Evolutionary conservation across 1,140 invertebrate species (phyloP).

Genomic region (Drosophila repletoides): DNA sequence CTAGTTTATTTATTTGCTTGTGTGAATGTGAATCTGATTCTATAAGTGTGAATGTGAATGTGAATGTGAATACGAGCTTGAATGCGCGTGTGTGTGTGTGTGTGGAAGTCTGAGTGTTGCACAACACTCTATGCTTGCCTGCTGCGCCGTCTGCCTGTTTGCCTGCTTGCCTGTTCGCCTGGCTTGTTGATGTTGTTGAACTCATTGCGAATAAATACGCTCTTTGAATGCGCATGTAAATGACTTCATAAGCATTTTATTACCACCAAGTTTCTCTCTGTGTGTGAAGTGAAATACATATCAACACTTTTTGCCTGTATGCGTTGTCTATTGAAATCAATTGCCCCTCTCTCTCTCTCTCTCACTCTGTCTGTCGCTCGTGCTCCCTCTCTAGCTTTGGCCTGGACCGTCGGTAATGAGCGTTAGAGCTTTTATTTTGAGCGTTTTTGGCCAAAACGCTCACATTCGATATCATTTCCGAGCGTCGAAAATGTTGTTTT

Average conservation of each 20-base stretch:
- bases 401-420: conserved; percentile 24
- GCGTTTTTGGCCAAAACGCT: conserved; percentile 12
- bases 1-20: conserved; percentile 74
- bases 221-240: conserved; percentile 80
- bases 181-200: conserved; percentile 78
- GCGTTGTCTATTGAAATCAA: not conserved
- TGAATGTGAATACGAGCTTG: conserved; percentile 1
- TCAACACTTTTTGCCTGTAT: conserved; percentile 13
- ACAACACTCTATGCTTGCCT: conserved; percentile 18
- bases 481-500: conserved; percentile 49
- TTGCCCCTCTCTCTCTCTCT: not conserved
- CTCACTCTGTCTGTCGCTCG: not conserved
- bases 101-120: conserved; percentile 19
- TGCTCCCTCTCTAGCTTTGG: not conserved
- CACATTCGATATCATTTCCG: not conserved
- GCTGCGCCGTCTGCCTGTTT: conserved; percentile 11
- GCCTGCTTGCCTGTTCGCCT: not conserved
- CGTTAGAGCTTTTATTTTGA: conserved; percentile 13
- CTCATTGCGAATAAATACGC: conserved; percentile 80
- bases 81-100: conserved; percentile 5
- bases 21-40: conserved; percentile 30
- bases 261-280: conserved; percentile 48
- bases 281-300: too few species aligned
- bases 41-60: not conserved
- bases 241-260: conserved; percentile 81